Evolutionary conservation across 2,888 invertebrate species (phyloP), one percentile per base, ranked within the genome.

Genomic region (Dione vanillae): DNA sequence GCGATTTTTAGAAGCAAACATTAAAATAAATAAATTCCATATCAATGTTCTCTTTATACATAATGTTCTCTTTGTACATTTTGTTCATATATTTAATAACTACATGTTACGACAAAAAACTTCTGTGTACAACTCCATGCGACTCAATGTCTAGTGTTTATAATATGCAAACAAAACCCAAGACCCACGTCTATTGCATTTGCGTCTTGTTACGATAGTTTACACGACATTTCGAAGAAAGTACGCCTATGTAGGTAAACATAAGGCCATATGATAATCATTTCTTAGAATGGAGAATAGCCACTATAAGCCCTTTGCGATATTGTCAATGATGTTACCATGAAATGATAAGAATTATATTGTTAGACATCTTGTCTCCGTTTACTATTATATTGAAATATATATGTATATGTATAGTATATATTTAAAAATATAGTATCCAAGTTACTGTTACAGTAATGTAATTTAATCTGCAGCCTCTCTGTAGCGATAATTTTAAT

Each of bases 151-250:
- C 16, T 10, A 37, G 35, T 54, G 37, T 54, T 35, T 54, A 37
- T 54, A 5, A 37, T 9, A 54, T 5, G 37, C 54, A 54, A 54
- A 54, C 54, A 37, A 54, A 37, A 10, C 16, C 52, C 52, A 35
- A n/a, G 20, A 10, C 37, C 52, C 52, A 35, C 35, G 20, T 12
- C 52, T 9, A 16, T 54, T 54, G 54, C 54, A 54, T 54, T 43
- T 62, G 45, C 61, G n/a, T 62, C 62, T 62, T 47, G 35, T 12
- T 64, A 64, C 35, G 47, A 62, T 47, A 64, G 47, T 64, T 64
- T 64, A 64, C 47, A 64, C 47, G 64, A 64, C 49, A 49, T 64
- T 64, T 64, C 64, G 64, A 49, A 49, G 64, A 64, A 64, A 45
- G 16, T 49, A 49, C 47, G 47, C 20, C 59, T 43, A 61, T 61